Evolutionary conservation across 2,113 vertebrate species (phyloP).

Genomic region (Lophius piscatorius): DNA sequence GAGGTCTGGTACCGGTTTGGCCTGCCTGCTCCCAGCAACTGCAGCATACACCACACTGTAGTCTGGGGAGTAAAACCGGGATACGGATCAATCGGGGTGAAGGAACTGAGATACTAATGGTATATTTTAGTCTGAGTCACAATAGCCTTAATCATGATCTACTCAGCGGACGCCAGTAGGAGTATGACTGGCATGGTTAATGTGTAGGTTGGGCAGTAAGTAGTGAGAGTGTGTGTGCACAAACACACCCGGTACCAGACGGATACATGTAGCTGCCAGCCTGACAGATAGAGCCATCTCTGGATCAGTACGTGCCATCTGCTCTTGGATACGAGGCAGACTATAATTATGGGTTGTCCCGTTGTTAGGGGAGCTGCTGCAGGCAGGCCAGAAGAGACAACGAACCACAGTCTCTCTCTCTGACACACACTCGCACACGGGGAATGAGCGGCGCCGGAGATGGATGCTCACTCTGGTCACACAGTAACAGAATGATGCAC

Average conservation of each 20-base stretch:
- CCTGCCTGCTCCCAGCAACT: too few relatives aligned
- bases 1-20: too few relatives aligned
- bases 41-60: too few relatives aligned
- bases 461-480: conserved; percentile 13
- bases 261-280: conserved; percentile 45
- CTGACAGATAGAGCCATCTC: conserved; percentile 66
- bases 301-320: conserved; percentile 70
- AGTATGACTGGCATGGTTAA: too few relatives aligned
- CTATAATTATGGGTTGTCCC: conserved; percentile 71
- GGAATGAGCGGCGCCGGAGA: conserved; percentile 16
- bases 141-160: conserved; percentile 33
- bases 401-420: conserved; percentile 23
- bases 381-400: conserved; percentile 47
- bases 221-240: too few relatives aligned
- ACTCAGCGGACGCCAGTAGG: conserved; percentile 22
- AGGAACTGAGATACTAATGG: too few relatives aligned
- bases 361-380: conserved; percentile 64
- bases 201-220: too few relatives aligned
- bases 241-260: conserved; percentile 13
- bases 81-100: too few relatives aligned
- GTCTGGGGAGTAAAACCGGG: too few relatives aligned
- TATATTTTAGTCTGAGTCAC: conserved; percentile 6
- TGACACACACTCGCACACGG: not conserved
- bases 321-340: conserved; percentile 61
- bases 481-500: conserved; percentile 18